Evolutionary conservation across 2,888 invertebrate genomes (phyloP), one percentile per base, ranked within the genome.

Genomic region (Celastrina argiolus): DNA sequence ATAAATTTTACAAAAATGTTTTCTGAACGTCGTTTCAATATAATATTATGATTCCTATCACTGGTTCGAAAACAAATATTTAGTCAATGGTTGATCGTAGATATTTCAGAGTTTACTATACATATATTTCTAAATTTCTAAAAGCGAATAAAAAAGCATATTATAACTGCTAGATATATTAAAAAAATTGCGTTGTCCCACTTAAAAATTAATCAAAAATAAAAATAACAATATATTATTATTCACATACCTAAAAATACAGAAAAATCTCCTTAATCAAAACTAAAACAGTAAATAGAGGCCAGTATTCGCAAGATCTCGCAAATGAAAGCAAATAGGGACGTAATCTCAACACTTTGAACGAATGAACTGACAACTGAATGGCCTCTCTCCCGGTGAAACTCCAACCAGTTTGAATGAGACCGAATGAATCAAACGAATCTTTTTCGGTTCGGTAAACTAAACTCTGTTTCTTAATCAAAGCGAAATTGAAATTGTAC

Each of bases 361-460:
- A 69, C 41, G 69, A 68, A 68, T 61, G 42, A n/a, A n/a, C 66
- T 66, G 65, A 69, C 69, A 66, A 65, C 66, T 64, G 34, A 34
- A 59, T 34, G 66, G 68, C 69, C 67, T 73, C 69, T 69, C 67
- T 73, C 69, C 66, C 66, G 56, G 66, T 66, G 66, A 69, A 71
- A 61, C 66, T 70, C 70, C 66, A 70, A 68, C 67, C 65, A 58
- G 63, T 64, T 68, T 69, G 66, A 71, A 69, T 66, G 69, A 69
- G 65, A 66, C 10, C 64, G 59, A 67, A 64, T 69, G 67, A 71
- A 69, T 68, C 67, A 63, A 69, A 70, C 63, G 68, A 67, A 71
- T 69, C 72, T 70, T 72, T 73, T 71, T 68, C 67, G 66, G 67
- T 72, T 69, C 70, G 67, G 64, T 68, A 67, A 70, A 69, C 66